Conservation (phyloP, 2,888 invertebrate species). For the Psococerastis gibbosa region DNA sequence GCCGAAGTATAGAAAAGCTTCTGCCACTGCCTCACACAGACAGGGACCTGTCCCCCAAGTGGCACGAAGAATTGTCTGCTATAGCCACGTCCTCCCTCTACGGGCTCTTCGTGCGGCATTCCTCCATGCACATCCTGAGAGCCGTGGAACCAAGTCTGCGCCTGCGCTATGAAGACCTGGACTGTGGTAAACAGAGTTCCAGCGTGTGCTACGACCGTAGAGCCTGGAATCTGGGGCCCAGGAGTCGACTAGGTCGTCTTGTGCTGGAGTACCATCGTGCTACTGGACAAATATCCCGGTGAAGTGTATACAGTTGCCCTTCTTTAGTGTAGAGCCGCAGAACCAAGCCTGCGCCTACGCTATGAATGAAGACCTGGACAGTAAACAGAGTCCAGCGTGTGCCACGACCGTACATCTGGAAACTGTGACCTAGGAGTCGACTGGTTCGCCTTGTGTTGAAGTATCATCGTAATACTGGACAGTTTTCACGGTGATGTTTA, state of each 20-base stretch:
- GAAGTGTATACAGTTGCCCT: too few species aligned
- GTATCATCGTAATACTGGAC: too few species aligned
- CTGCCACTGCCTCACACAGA: slow-evolving; percentile 44
- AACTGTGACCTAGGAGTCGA: background rate
- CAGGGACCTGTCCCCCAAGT: slow-evolving; percentile 32
- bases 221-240: background rate
- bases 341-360: slow-evolving; percentile 49
- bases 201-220: background rate
- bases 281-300: too few species aligned
- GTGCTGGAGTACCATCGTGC: slow-evolving; percentile 1
- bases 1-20: slow-evolving; percentile 34
- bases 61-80: background rate
- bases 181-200: slow-evolving; percentile 13
- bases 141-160: slow-evolving; percentile 64
- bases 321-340: slow-evolving; percentile 66
- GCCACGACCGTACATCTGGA: background rate
- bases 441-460: background rate
- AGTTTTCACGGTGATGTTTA: too few species aligned
- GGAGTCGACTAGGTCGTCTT: slow-evolving; percentile 1
- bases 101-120: slow-evolving; percentile 47
- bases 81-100: slow-evolving; percentile 27
- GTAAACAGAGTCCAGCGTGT: background rate
- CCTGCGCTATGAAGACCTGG: slow-evolving; percentile 27
- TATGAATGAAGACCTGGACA: slow-evolving; percentile 24
- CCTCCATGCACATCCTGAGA: slow-evolving; percentile 49